These are phyloP conservation scores for Tetraneura akinire DNA, from an alignment of 1,140 invertebrate genomes.

Conservation along the genomic window DNA sequence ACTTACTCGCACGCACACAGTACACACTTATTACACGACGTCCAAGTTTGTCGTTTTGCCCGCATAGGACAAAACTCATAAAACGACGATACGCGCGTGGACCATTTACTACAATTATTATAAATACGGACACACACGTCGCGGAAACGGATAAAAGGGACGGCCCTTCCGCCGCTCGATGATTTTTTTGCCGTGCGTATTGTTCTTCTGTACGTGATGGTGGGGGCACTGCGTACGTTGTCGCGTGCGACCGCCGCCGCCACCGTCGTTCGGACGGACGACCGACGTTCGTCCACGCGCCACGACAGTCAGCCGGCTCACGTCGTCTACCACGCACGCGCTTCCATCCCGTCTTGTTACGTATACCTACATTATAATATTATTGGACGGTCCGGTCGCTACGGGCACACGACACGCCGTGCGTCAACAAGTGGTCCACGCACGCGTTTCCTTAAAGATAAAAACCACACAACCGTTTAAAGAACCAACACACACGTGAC, in stretches of 20 bases:
- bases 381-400: too few species aligned
- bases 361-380: background rate
- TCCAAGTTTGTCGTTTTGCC: too few species aligned
- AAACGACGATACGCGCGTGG: background rate
- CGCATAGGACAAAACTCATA: too few species aligned
- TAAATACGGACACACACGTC: background rate
- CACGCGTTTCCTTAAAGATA: constrained; percentile 30
- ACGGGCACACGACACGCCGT: background rate
- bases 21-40: too few species aligned
- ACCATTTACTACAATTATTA: background rate
- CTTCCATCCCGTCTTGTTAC: background rate
- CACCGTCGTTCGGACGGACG: constrained; percentile 14
- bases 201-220: background rate
- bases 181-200: background rate
- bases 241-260: constrained; percentile 14
- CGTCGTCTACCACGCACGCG: constrained; percentile 30
- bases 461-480: constrained; percentile 25
- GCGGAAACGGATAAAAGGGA: constrained; percentile 28
- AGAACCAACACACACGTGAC: background rate
- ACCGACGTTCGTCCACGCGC: constrained; percentile 45
- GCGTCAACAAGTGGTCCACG: constrained; percentile 26
- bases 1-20: too few species aligned
- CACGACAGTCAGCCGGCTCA: constrained; percentile 39
- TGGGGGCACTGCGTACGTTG: constrained; percentile 1
- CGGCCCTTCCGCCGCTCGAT: constrained; percentile 3